A percentile compares a stretch with the other conserved stretches of the same genome.
Evolutionary conservation across 2,113 vertebrate genomes (phyloP).

Genomic region (Leucopsar rothschildi): DNA sequence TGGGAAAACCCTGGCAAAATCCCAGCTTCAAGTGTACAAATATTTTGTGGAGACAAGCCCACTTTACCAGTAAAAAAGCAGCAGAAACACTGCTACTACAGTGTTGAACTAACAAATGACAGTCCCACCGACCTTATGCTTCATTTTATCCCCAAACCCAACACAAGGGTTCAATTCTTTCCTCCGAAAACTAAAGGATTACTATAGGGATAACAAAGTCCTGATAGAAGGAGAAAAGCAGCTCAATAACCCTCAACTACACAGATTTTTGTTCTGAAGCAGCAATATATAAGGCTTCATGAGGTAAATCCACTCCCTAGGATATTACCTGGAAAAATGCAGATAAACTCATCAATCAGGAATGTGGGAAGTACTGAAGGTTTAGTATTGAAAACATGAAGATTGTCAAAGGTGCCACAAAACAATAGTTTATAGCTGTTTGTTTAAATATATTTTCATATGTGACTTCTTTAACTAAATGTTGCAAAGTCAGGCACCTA

Average conservation of each 20-base stretch:
- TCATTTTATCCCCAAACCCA: background rate
- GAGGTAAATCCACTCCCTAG: background rate
- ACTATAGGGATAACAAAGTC: background rate
- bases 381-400: background rate
- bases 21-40: constrained; percentile 9
- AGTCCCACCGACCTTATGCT: background rate
- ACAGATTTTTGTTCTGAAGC: background rate
- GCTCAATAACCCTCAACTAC: background rate
- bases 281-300: background rate
- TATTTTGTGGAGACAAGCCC: background rate
- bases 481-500: background rate
- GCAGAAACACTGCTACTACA: background rate
- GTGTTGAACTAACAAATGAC: fast-evolving
- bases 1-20: constrained; percentile 41
- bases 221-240: background rate
- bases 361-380: background rate
- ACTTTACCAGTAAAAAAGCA: background rate
- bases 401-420: background rate
- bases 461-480: background rate
- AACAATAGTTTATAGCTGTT: background rate
- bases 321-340: background rate
- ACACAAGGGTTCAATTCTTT: background rate
- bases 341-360: background rate
- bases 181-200: background rate
- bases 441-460: background rate